A percentile compares a stretch with the other conserved stretches of the same genome.
These are phyloP conservation scores for Troides oblongomaculatus DNA, from an alignment of 2,888 invertebrate genomes.

Conservation along the genomic window DNA sequence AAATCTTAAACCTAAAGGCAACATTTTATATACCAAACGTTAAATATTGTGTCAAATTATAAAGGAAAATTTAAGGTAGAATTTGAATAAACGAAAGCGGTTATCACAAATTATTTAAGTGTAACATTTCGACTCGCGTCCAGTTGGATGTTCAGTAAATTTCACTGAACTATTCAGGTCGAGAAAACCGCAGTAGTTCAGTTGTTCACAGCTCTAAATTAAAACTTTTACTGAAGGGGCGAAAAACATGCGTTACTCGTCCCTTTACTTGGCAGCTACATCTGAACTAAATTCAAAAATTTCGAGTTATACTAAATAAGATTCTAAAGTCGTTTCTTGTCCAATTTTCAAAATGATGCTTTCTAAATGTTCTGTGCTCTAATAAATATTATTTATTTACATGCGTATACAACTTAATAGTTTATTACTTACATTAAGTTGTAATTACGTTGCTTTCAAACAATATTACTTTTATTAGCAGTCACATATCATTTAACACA, in stretches of 20 bases:
- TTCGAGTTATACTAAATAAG: neutral
- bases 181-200: slow-evolving; percentile 70
- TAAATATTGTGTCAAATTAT: slow-evolving; percentile 51
- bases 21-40: slow-evolving; percentile 34
- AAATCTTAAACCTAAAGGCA: neutral
- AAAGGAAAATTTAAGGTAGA: slow-evolving; percentile 54
- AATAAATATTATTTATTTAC: too few species aligned
- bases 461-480: slow-evolving; percentile 18
- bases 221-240: slow-evolving; percentile 46
- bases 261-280: neutral
- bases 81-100: slow-evolving; percentile 71
- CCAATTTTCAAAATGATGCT: neutral
- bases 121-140: slow-evolving; percentile 72
- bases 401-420: too few species aligned
- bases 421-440: too few species aligned
- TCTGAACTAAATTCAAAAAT: neutral
- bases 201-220: slow-evolving; percentile 60
- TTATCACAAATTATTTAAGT: slow-evolving; percentile 75
- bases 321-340: neutral
- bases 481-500: slow-evolving; percentile 1
- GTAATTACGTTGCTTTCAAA: neutral
- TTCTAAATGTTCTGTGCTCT: neutral
- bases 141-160: slow-evolving; percentile 63
- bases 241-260: slow-evolving; percentile 40
- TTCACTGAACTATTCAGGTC: slow-evolving; percentile 73